Evolutionary conservation across 2,113 vertebrate species (phyloP).

Genomic region (Xiphophorus maculatus): DNA sequence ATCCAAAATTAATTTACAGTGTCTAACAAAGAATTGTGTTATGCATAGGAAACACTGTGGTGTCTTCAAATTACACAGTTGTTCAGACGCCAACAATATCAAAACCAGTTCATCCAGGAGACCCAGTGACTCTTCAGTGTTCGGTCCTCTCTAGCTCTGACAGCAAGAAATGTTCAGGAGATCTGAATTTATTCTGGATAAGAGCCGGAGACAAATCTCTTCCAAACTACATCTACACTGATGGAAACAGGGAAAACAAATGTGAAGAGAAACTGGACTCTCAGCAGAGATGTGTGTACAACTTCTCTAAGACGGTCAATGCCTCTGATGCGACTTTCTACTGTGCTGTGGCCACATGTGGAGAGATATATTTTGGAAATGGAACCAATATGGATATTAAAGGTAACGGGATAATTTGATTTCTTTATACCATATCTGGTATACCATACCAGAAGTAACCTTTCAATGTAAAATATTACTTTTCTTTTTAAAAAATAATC

Average conservation of each 20-base stretch:
- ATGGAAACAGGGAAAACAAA: not conserved
- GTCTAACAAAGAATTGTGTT: no score
- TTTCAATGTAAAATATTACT: no score
- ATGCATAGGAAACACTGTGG: no score
- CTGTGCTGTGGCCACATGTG: constrained; percentile 14
- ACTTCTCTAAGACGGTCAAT: constrained; percentile 19
- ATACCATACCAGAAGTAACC: no score
- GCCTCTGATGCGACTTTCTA: constrained; percentile 22
- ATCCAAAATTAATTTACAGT: no score
- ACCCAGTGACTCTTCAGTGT: constrained; percentile 26
- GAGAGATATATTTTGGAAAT: not conserved
- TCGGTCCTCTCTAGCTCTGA: not conserved
- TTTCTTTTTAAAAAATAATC: no score
- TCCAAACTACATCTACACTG: constrained; percentile 13
- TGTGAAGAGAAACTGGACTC: constrained; percentile 8
- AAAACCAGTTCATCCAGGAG: constrained; percentile 18
- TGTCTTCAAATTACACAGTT: not conserved
- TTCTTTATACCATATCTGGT: no score
- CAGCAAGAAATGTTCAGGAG: no score
- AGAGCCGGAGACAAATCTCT: no score
- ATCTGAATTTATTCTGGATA: constrained; percentile 21
- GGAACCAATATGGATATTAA: not conserved
- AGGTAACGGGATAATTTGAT: no score
- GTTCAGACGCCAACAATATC: not conserved
- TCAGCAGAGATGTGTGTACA: constrained; percentile 3